Conservation (phyloP, 2,113 vertebrate genomes). For the Rhegmatorhina hoffmannsi region DNA sequence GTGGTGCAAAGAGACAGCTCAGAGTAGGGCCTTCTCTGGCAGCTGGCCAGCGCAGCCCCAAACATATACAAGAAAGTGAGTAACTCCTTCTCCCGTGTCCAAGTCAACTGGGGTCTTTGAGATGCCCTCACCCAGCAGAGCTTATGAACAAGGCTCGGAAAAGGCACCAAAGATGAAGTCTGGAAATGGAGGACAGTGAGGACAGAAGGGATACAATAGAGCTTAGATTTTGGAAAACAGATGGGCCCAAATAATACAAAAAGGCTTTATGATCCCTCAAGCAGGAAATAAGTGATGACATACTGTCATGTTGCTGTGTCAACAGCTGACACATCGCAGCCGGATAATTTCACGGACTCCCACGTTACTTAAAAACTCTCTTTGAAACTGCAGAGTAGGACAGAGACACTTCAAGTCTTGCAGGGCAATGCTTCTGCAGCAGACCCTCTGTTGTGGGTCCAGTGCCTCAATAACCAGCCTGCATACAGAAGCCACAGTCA, state of each 20-base stretch:
- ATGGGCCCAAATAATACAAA: background rate
- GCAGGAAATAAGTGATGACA: conserved; percentile 51
- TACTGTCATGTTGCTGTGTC: conserved; percentile 43
- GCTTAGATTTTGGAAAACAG: conserved; percentile 12
- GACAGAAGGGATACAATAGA: background rate
- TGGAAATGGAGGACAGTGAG: background rate
- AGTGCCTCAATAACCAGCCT: background rate
- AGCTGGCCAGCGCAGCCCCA: background rate
- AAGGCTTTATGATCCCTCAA: conserved; percentile 11
- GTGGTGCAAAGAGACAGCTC: background rate
- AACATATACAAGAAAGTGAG: background rate
- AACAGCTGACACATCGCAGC: conserved; percentile 23
- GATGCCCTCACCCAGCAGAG: background rate
- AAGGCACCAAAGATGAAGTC: background rate
- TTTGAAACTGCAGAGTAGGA: background rate
- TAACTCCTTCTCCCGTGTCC: background rate
- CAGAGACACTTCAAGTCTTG: background rate
- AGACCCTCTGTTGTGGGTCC: background rate
- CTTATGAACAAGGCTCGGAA: accelerated
- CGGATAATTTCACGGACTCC: background rate
- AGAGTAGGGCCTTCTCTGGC: background rate
- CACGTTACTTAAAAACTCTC: background rate
- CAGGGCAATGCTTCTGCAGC: background rate
- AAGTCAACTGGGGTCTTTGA: background rate
- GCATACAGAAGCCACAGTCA: background rate